These are phyloP conservation scores for Ptychobarbus kaznakovi DNA, from an alignment of 2,797 vertebrate genomes.

Conservation along the genomic window DNA sequence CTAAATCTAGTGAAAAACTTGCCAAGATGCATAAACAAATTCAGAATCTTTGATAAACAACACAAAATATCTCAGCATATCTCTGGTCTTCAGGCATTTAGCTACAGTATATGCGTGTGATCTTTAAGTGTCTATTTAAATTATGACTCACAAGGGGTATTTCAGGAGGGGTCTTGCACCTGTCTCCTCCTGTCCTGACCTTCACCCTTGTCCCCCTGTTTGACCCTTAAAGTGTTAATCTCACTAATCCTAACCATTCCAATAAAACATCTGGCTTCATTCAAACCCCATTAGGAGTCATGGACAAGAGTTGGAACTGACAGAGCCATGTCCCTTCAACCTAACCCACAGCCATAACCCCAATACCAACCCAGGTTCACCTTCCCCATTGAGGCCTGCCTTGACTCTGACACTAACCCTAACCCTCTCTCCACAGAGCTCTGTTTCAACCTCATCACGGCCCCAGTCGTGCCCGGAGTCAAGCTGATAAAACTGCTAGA, in stretches of 20 bases:
- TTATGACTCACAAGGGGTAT: not conserved
- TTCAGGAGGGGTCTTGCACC: slow-evolving; percentile 49
- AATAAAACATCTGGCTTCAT: slow-evolving; percentile 66
- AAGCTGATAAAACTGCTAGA: slow-evolving; percentile 1
- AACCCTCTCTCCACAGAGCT: slow-evolving; percentile 3
- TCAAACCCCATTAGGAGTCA: slow-evolving; percentile 59
- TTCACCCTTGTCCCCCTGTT: slow-evolving; percentile 48
- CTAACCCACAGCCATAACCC: slow-evolving; percentile 47
- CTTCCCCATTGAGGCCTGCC: not conserved
- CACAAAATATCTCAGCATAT: not conserved
- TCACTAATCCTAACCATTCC: slow-evolving; percentile 59
- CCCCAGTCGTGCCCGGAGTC: not conserved
- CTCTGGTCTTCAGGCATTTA: slow-evolving; percentile 25
- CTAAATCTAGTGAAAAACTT: not conserved
- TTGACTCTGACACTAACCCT: slow-evolving; percentile 36
- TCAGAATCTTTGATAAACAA: not conserved
- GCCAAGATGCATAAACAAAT: not conserved
- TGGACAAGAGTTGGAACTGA: slow-evolving; percentile 52
- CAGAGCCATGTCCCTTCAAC: slow-evolving; percentile 47
- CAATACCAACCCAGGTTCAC: slow-evolving; percentile 31
- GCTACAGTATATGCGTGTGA: not conserved
- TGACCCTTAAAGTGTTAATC: slow-evolving; percentile 64
- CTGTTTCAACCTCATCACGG: slow-evolving; percentile 17
- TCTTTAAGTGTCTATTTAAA: slow-evolving; percentile 30
- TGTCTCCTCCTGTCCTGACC: slow-evolving; percentile 52